Evolutionary conservation across 2,888 invertebrate genomes (phyloP).

Genomic region (Clivina fossor): DNA sequence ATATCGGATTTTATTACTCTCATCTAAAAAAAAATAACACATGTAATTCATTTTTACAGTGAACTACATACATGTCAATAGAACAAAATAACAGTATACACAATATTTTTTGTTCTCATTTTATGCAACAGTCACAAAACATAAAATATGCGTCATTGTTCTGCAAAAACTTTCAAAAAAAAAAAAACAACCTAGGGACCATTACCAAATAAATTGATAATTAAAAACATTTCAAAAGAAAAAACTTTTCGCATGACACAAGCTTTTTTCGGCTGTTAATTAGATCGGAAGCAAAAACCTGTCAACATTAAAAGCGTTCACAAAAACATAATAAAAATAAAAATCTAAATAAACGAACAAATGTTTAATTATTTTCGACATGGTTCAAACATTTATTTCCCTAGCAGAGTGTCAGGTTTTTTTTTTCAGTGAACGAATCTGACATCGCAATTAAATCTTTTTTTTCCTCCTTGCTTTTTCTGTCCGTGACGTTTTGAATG

Average conservation of each 20-base stretch:
- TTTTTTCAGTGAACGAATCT: background rate
- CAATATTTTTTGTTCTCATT: too few species aligned
- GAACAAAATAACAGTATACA: too few species aligned
- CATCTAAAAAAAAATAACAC: too few species aligned
- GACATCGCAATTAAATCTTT: slow-evolving; percentile 6
- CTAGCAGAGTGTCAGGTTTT: background rate
- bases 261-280: background rate
- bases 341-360: background rate
- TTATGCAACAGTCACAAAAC: too few species aligned
- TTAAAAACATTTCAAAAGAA: slow-evolving; percentile 5
- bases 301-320: too few species aligned
- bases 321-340: background rate
- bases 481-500: background rate
- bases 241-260: background rate
- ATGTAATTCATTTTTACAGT: too few species aligned
- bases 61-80: too few species aligned
- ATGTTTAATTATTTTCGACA: background rate
- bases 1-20: too few species aligned
- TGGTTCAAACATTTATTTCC: background rate
- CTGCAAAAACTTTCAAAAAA: background rate
- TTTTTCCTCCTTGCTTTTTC: background rate
- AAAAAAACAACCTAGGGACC: background rate
- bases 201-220: slow-evolving; percentile 6
- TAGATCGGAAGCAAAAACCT: background rate
- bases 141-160: background rate